phyloP scores from a whole-genome alignment of 64 coral and sea anemone genomes.

The Montipora efflorescens region DNA sequence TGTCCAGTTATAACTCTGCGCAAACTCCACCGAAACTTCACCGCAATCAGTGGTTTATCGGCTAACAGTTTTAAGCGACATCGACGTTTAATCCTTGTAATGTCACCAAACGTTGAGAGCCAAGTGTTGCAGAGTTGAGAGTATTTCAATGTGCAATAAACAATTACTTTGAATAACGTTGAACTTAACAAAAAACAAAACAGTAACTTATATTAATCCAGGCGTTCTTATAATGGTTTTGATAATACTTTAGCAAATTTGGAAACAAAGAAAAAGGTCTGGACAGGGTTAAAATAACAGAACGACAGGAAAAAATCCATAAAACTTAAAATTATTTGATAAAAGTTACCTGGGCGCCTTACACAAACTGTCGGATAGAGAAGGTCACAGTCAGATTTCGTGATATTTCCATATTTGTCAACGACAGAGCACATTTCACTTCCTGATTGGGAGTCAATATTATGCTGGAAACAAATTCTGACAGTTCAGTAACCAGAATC shows the following conservation, averaged over 20 bases:
- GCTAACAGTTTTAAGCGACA: not conserved
- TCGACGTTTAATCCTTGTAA: not conserved
- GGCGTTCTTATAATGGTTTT: conserved; percentile 1
- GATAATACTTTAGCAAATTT: not conserved
- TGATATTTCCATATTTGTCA: conserved; percentile 28
- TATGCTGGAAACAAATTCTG: not conserved
- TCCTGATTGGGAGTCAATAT: not conserved
- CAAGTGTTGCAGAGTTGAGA: not conserved
- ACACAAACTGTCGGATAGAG: conserved; percentile 23
- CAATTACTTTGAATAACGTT: not conserved
- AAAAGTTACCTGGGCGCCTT: conserved; percentile 30
- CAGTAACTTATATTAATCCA: not conserved
- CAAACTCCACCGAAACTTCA: not conserved
- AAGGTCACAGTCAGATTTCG: conserved; percentile 8
- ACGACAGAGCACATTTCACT: not conserved
- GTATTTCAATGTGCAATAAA: conserved; percentile 2
- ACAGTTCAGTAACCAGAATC: not conserved
- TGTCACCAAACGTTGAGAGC: not conserved
- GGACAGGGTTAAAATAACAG: not conserved
- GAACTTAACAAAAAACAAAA: not conserved
- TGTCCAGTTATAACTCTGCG: not conserved
- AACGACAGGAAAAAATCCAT: not conserved
- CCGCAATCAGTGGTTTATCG: not conserved
- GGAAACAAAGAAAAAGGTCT: not conserved
- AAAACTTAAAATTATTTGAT: not conserved